Evolutionary conservation across 2,888 invertebrate species (phyloP), one percentile per base, ranked within the genome.

Genomic region (Chouioia cunea): DNA sequence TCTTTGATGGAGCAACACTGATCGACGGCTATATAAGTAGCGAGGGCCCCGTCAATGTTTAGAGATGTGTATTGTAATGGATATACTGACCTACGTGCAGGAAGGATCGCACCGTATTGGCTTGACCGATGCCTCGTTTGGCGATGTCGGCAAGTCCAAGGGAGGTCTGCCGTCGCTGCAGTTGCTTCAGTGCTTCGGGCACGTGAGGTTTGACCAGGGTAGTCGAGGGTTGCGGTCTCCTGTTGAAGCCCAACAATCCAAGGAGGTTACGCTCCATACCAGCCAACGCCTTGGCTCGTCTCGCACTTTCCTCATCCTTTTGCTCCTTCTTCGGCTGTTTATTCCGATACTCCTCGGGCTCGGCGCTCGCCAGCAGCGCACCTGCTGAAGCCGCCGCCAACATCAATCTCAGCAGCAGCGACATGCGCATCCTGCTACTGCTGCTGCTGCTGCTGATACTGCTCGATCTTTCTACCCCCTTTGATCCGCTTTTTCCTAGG

Each of bases 61-160:
- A n/a, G n/a, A n/a, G n/a, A n/a, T n/a, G n/a, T n/a, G n/a, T n/a
- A n/a, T n/a, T n/a, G n/a, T n/a, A 48, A 6, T 14, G 10, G 6
- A 8, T 23, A 16, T 1, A 64, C 90, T 88, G 85, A 93, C 93
- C 92, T 86, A 90, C 88, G 88, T 95, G 95, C 81, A 91, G 90
- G 88, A 93, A 95, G 86, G 93, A 93, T 83, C 95, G 89, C 75
- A 94, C 93, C 68, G 95, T 95, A 86, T 96, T 95, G 77, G 95
- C 94, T 77, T 91, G 91, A 80, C 92, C 90, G 75, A 91, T 86
- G 75, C 92, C 92, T 71, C 90, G 90, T 79, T 89, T 91, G 83
- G 90, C 90, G 78, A 93, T 88, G 79, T 89, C 88, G 59, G 90
- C 88, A 74, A 90, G 90, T 79, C 90, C 90, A 77, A 89, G 89